phyloP scores from a whole-genome alignment of 2,113 vertebrate genomes.

The Petroica traversi region DNA sequence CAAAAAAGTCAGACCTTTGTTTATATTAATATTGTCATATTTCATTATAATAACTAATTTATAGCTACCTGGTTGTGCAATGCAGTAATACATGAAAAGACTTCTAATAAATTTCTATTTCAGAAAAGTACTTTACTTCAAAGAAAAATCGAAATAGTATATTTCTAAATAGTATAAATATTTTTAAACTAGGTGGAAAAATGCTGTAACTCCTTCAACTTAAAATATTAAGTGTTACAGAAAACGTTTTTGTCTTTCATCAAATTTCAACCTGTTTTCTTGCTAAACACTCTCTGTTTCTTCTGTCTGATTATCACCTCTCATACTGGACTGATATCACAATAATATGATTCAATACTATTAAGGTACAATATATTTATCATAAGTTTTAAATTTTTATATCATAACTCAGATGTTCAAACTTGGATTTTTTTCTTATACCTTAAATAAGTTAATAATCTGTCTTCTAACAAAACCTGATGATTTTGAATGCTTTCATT shows the following conservation, averaged over 20 bases:
- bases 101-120: neutral
- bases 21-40: neutral
- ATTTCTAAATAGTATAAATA: neutral
- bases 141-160: neutral
- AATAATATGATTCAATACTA: neutral
- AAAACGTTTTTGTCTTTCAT: neutral
- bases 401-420: neutral
- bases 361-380: rapidly evolving
- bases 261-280: neutral
- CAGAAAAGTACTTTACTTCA: neutral
- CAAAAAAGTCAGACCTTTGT: neutral
- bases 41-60: neutral
- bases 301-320: neutral
- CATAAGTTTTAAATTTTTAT: neutral
- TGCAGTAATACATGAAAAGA: neutral
- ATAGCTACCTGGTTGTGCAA: neutral
- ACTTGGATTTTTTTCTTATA: neutral
- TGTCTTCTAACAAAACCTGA: neutral
- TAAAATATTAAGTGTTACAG: neutral
- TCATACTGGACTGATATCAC: neutral
- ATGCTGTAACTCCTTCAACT: neutral
- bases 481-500: neutral
- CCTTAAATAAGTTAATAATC: neutral
- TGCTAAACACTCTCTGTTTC: neutral
- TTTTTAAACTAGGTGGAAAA: neutral